Evolutionary conservation across 2,113 vertebrate species (phyloP).

Genomic region (Brachyistius frenatus): DNA sequence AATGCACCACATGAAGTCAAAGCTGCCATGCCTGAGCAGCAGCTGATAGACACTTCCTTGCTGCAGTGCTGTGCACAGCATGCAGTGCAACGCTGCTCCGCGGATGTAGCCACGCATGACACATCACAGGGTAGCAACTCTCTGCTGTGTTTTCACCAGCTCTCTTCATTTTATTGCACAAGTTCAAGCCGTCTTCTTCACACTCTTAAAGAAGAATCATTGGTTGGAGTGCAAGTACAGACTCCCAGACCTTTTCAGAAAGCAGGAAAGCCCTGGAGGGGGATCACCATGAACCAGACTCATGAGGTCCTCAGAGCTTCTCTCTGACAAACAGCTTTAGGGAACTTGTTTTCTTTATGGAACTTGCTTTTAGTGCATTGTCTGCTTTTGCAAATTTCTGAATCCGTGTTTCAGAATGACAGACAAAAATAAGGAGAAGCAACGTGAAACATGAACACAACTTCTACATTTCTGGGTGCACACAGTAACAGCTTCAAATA

Average conservation of each 20-base stretch:
- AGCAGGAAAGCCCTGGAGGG: constrained; percentile 20
- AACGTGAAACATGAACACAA: neutral
- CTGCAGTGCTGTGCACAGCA: constrained; percentile 30
- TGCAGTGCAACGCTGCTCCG: constrained; percentile 56
- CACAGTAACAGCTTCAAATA: neutral
- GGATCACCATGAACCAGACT: constrained; percentile 16
- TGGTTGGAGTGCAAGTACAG: neutral
- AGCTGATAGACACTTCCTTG: constrained; percentile 54
- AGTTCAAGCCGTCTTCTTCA: neutral
- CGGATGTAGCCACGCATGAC: constrained; percentile 48
- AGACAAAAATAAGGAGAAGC: neutral
- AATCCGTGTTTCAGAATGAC: constrained; percentile 11
- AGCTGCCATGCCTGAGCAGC: constrained; percentile 6
- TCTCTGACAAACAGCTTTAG: constrained; percentile 20
- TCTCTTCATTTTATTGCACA: neutral
- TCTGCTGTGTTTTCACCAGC: constrained; percentile 63
- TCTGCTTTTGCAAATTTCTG: neutral
- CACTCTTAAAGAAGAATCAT: constrained; percentile 8
- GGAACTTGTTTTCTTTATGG: constrained; percentile 15
- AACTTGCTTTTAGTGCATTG: neutral
- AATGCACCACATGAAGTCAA: constrained; percentile 18
- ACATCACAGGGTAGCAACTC: constrained; percentile 29
- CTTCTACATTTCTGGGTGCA: neutral
- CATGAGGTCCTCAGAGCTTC: neutral
- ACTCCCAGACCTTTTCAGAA: constrained; percentile 14